These are phyloP conservation scores for Drosophila austrosaltans DNA, from an alignment of 2,888 invertebrate species.

Conservation along the genomic window DNA sequence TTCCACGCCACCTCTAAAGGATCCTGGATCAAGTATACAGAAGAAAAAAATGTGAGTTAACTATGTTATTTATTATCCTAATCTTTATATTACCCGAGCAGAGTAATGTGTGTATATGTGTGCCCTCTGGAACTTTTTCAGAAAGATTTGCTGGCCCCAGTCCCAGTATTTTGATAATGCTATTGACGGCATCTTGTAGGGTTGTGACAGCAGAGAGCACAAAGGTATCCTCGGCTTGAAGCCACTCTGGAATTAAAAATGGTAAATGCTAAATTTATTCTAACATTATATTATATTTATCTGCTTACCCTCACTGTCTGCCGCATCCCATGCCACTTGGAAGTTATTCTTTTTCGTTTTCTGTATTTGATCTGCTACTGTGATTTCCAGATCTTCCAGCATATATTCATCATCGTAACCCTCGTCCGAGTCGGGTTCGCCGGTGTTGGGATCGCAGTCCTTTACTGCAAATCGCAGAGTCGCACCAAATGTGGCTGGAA, in stretches of 20 bases:
- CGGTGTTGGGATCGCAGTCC: constrained; percentile 98
- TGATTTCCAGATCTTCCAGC: constrained; percentile 95
- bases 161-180: constrained; percentile 92
- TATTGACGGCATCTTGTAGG: constrained; percentile 92
- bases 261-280: not conserved
- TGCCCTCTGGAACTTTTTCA: constrained; percentile 92
- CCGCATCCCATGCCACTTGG: constrained; percentile 91
- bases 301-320: constrained; percentile 84
- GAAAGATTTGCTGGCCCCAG: constrained; percentile 93
- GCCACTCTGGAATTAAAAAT: constrained; percentile 76
- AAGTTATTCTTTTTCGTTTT: constrained; percentile 91
- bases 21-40: constrained; percentile 84
- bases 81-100: constrained; percentile 87
- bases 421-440: constrained; percentile 96
- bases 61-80: not conserved
- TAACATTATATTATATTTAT: not conserved
- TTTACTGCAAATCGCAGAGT: constrained; percentile 96
- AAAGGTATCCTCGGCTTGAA: constrained; percentile 96
- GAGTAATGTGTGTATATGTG: constrained; percentile 91
- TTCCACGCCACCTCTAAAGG: constrained; percentile 95
- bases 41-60: not conserved
- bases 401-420: constrained; percentile 98
- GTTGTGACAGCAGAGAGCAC: constrained; percentile 91
- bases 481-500: constrained; percentile 90
- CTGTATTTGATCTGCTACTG: constrained; percentile 93